A percentile compares a stretch with the other conserved stretches of the same genome.
These are phyloP conservation scores for Leptogaster cylindrica DNA, from an alignment of 2,888 invertebrate genomes.

Conservation along the genomic window DNA sequence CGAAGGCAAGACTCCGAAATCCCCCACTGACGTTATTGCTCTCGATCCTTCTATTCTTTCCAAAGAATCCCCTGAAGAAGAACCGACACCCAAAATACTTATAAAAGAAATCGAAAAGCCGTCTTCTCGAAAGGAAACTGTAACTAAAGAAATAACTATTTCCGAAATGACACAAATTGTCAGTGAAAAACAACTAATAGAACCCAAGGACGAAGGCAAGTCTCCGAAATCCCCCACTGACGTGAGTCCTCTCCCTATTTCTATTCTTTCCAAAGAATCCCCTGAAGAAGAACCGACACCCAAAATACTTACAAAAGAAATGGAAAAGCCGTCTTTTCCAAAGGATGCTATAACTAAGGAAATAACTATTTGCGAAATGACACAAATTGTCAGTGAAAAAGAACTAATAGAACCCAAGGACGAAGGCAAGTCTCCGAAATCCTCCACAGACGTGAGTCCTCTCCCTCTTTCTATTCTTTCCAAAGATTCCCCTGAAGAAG, in stretches of 20 bases:
- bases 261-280: neutral
- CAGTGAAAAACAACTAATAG: neutral
- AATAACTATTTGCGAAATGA: neutral
- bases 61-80: neutral
- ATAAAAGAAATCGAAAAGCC: too few relatives aligned
- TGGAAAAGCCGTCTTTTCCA: neutral
- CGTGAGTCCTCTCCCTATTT: neutral
- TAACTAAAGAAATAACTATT: neutral
- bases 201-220: neutral
- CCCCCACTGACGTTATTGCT: neutral
- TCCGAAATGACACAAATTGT: neutral
- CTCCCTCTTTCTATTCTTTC: too few relatives aligned
- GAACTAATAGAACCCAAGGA: neutral
- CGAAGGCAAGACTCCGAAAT: neutral
- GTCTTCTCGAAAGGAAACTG: neutral
- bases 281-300: neutral
- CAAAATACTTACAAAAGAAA: neutral
- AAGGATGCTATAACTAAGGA: neutral
- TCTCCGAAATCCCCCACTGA: neutral
- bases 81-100: neutral
- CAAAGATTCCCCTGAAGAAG: too few relatives aligned
- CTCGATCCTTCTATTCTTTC: neutral
- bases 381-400: neutral
- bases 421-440: neutral
- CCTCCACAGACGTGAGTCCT: too few relatives aligned